Conservation (phyloP, 1,140 invertebrate genomes). For the Apis dorsata region DNA sequence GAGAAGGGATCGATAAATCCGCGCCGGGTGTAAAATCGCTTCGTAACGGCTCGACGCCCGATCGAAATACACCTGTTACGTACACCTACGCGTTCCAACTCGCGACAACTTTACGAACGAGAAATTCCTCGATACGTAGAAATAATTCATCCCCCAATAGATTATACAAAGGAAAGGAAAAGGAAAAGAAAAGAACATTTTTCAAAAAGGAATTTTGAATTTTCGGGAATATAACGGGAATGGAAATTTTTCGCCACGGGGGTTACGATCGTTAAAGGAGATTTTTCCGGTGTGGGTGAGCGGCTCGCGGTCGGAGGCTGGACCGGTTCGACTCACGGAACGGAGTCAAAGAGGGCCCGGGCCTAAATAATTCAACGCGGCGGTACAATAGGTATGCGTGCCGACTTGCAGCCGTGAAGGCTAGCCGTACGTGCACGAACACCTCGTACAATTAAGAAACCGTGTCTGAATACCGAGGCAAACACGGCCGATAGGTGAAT, state of each 20-base stretch:
- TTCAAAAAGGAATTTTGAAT: background rate
- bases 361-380: constrained; percentile 63
- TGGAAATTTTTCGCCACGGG: no score
- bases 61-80: constrained; percentile 39
- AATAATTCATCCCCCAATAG: background rate
- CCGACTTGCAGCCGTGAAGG: constrained; percentile 49
- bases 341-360: constrained; percentile 35
- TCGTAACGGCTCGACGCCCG: background rate
- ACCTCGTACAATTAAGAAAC: constrained; percentile 66
- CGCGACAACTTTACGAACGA: background rate
- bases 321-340: constrained; percentile 26
- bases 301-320: constrained; percentile 15
- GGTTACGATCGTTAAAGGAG: background rate
- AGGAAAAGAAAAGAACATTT: background rate
- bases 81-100: background rate
- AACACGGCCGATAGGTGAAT: constrained; percentile 49
- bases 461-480: constrained; percentile 63
- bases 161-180: no score
- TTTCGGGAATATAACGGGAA: no score
- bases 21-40: constrained; percentile 12
- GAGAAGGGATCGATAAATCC: constrained; percentile 18
- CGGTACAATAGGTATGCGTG: constrained; percentile 59
- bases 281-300: constrained; percentile 1
- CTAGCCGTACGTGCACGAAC: constrained; percentile 59
- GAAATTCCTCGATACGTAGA: no score